Evolutionary conservation across 2,797 vertebrate genomes (phyloP).

Genomic region (Eulemur coronatus): DNA sequence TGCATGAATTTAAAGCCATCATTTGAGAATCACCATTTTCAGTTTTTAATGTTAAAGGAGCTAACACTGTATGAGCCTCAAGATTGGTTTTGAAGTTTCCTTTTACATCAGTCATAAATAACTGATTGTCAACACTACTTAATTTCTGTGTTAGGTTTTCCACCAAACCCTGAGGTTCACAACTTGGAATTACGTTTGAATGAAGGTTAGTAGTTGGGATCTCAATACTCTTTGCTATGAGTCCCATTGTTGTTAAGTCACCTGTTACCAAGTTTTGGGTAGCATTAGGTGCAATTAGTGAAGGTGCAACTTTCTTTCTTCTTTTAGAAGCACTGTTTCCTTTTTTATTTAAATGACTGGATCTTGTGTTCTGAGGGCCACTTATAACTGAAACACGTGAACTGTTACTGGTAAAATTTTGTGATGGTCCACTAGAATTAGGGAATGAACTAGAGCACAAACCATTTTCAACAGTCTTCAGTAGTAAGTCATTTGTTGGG

Average conservation of each 20-base stretch:
- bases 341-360: slow-evolving; percentile 85
- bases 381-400: slow-evolving; percentile 85
- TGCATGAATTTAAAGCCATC: slow-evolving; percentile 80
- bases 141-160: slow-evolving; percentile 86
- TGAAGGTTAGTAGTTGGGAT: slow-evolving; percentile 79
- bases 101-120: slow-evolving; percentile 84
- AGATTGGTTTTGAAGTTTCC: slow-evolving; percentile 85
- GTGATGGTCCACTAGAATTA: slow-evolving; percentile 83
- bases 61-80: slow-evolving; percentile 74
- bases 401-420: slow-evolving; percentile 85
- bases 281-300: slow-evolving; percentile 75
- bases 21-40: slow-evolving; percentile 86
- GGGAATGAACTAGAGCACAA: slow-evolving; percentile 83
- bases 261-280: slow-evolving; percentile 82
- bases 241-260: slow-evolving; percentile 83
- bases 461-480: slow-evolving; percentile 84
- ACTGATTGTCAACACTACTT: slow-evolving; percentile 85
- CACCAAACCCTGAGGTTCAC: slow-evolving; percentile 80
- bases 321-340: slow-evolving; percentile 87
- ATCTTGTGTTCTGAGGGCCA: slow-evolving; percentile 82
- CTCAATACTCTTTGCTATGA: slow-evolving; percentile 81
- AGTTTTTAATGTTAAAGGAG: slow-evolving; percentile 83
- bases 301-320: slow-evolving; percentile 84
- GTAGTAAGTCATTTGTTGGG: slow-evolving; percentile 82
- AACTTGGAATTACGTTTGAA: slow-evolving; percentile 81